Conservation (phyloP, 37 sponge, comb jelly and placozoan genomes). For the Hexactinellida sp. region DNA sequence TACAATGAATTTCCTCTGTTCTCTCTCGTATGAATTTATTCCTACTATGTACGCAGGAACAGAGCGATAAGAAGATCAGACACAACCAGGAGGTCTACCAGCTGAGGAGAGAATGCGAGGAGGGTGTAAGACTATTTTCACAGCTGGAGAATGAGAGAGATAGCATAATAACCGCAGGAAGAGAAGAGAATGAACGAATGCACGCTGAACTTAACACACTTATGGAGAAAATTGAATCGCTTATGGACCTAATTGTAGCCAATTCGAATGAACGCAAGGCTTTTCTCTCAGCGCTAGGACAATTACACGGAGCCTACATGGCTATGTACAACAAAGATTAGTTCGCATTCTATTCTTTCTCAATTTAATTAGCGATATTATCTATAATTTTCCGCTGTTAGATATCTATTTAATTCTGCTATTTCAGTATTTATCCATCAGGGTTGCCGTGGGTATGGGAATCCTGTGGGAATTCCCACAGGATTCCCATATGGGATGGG, state of each 20-base stretch:
- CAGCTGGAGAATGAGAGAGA: neutral
- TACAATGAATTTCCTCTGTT: no score
- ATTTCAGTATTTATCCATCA: no score
- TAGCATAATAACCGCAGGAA: neutral
- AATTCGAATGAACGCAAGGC: neutral
- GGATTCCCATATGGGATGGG: no score
- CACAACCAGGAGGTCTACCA: neutral
- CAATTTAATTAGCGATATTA: no score
- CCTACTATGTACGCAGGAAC: no score
- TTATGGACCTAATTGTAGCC: neutral
- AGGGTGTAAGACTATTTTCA: neutral
- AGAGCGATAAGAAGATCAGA: neutral
- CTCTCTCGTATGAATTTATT: no score
- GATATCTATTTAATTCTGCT: no score
- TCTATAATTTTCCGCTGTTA: no score
- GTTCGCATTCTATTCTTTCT: no score
- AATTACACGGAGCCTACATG: neutral
- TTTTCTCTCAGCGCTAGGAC: neutral
- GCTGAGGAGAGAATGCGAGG: neutral
- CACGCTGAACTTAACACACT: neutral
- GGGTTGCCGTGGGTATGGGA: no score
- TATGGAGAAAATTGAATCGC: neutral
- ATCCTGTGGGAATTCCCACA: no score
- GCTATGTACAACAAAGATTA: neutral
- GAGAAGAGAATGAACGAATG: neutral